Evolutionary conservation across 1,140 invertebrate species (phyloP).

Genomic region (Brevipalpus yothersi): DNA sequence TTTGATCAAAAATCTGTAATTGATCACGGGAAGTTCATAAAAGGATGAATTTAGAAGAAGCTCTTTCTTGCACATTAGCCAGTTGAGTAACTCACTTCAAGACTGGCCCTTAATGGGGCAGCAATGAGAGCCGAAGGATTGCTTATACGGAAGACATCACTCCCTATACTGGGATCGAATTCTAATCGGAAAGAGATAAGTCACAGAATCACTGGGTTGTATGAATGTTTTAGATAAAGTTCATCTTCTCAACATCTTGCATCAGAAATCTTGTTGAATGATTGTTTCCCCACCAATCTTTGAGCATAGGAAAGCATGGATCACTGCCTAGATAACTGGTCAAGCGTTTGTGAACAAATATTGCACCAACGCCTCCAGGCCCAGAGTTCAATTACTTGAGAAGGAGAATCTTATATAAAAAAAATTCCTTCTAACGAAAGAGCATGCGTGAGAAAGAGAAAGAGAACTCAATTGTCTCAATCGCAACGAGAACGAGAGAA

Average conservation of each 20-base stretch:
- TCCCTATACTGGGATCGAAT: constrained; percentile 23
- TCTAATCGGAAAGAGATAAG: constrained; percentile 15
- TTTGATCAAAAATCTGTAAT: no score
- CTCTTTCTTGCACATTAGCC: no score
- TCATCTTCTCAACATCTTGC: constrained; percentile 11
- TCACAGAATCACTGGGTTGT: no score
- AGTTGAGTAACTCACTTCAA: constrained; percentile 9
- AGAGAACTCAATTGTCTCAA: no score
- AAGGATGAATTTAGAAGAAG: no score
- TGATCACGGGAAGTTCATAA: no score
- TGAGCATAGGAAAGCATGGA: constrained; percentile 14
- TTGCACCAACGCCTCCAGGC: constrained; percentile 28
- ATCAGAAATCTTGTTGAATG: constrained; percentile 14
- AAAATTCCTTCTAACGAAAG: no score
- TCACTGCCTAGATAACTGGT: constrained; percentile 12
- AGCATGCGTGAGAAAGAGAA: no score
- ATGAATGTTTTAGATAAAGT: no score
- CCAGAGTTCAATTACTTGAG: constrained; percentile 30
- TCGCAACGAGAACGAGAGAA: no score
- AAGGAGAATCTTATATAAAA: background rate
- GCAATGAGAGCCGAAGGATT: constrained; percentile 30
- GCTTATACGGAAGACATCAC: constrained; percentile 25
- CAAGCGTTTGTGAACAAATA: constrained; percentile 24
- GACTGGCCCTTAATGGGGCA: constrained; percentile 22
- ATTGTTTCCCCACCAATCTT: constrained; percentile 22